Evolutionary conservation across 2,888 invertebrate genomes (phyloP), one percentile per base, ranked within the genome.

Genomic region (Ceratothoa steindachneri): DNA sequence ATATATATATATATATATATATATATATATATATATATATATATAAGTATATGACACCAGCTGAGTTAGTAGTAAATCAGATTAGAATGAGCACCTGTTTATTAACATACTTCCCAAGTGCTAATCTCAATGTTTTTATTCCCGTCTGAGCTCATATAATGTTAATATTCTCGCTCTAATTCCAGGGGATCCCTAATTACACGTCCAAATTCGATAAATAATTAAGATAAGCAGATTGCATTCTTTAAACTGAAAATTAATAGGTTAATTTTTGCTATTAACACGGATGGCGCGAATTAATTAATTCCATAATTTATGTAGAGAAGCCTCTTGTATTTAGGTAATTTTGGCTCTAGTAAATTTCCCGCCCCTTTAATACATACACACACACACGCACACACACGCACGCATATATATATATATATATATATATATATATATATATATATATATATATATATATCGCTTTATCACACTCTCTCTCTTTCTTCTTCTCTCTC

Each of bases 21-120:
- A 64, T 64, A 64, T 64, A 64, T 64, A 64, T 64, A 64, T 64
- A 64, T 64, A 64, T 64, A 64, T 64, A 64, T 64, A 7, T 64
- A 64, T 64, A 64, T 64, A 15, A 24, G 27, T 64, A 64, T 19
- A 15, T 19, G 4, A 64, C 1, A 64, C 1, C 5, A 41, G 15
- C 7, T 41, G 5, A 15, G 41, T 41, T 41, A 15, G 41, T 15
- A 41, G 41, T 9, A 9, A 41, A 41, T 41, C 41, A 41, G 41
- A 9, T 41, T 41, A 41, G 41, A 41, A 41, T 41, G 7, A 15
- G 41, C 7, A 41, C 41, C n/a, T n/a, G n/a, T n/a, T 41, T 41
- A 41, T 41, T 41, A 41, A 41, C 41, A 41, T 41, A 41, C n/a
- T n/a, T n/a, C n/a, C n/a, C n/a, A n/a, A n/a, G n/a, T 41, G 41